These are phyloP conservation scores for Scotopteryx bipunctaria DNA, from an alignment of 2,888 invertebrate species.

Conservation along the genomic window DNA sequence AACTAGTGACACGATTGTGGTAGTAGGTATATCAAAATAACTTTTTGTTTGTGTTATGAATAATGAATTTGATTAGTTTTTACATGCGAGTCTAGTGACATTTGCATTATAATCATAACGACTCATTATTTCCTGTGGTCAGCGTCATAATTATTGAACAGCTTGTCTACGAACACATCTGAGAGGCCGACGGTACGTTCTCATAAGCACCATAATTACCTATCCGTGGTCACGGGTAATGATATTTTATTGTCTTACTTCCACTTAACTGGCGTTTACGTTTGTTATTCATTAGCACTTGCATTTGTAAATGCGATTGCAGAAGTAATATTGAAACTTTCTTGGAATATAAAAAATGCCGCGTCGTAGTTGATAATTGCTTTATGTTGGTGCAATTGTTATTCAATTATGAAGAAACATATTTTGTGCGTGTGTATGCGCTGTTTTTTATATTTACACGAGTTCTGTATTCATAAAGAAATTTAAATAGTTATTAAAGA, in stretches of 20 bases:
- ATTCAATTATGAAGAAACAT: slow-evolving; percentile 4
- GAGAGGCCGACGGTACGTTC: slow-evolving; percentile 47
- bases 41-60: too few species aligned
- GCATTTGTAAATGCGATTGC: slow-evolving; percentile 23
- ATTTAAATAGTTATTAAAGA: too few species aligned
- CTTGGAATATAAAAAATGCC: slow-evolving; percentile 5
- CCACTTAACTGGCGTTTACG: slow-evolving; percentile 40
- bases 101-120: not conserved
- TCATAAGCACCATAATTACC: slow-evolving; percentile 54
- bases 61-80: too few species aligned
- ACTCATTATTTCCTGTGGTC: slow-evolving; percentile 11
- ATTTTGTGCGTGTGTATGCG: not conserved
- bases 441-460: not conserved
- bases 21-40: too few species aligned
- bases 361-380: slow-evolving; percentile 1
- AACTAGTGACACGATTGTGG: too few species aligned
- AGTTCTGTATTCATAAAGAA: too few species aligned
- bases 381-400: not conserved
- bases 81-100: slow-evolving; percentile 4
- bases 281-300: slow-evolving; percentile 35
- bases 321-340: slow-evolving; percentile 16
- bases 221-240: slow-evolving; percentile 46
- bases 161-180: slow-evolving; percentile 36
- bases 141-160: slow-evolving; percentile 10
- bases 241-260: slow-evolving; percentile 44